Base-by-base conservation (phyloP, 2,888 invertebrate genomes). In the Drosophila fungiperda region DNA sequence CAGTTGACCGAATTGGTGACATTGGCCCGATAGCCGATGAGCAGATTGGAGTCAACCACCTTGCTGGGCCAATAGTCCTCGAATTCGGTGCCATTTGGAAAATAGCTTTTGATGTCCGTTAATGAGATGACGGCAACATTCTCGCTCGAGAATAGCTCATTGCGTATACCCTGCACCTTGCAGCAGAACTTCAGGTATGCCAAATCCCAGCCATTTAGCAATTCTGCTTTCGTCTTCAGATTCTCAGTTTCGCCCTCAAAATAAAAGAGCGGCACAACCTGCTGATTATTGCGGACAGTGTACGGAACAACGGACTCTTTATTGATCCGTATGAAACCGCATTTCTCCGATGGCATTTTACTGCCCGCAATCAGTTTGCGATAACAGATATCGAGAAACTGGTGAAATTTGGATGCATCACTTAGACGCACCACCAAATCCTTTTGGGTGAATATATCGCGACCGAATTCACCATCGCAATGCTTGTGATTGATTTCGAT, bases 1-100 rank as follows among this genome's bases (percentile, higher is more conserved):
- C 97, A 97, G 82, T 96, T 96, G 0, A 96, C 96, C 20, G 95
- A 94, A 75, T 94, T 94, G 68, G 93, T 93, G 1, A 89, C 89
- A 78, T 91, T 91, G 26, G 95, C 95, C 91, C 96, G 95, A 45
- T 96, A 95, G 59, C 87, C 87, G 83, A 97, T 95, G 53, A 97
- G 93, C 26, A 97, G 94, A 92, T 97, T 97, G 0, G 96, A 96
- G 89, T 97, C 97, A 76, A 97, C 96, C 68, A 97, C 96, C 93
- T 97, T 97, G 91, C 96, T 96, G 0, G 98, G 98, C 98, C 98
- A 98, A 93, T 98, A 98, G 89, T 98, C 97, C 92, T 98, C 98
- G 91, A 98, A 98, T 83, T 96, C 95, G 0, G 98, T 98, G 32
- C 97, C 97, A 11, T 96, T 96, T 0, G 97, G 97, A 89, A 98